Conservation (phyloP, 2,797 vertebrate species). For the Hydrocynus forskahlii region DNA sequence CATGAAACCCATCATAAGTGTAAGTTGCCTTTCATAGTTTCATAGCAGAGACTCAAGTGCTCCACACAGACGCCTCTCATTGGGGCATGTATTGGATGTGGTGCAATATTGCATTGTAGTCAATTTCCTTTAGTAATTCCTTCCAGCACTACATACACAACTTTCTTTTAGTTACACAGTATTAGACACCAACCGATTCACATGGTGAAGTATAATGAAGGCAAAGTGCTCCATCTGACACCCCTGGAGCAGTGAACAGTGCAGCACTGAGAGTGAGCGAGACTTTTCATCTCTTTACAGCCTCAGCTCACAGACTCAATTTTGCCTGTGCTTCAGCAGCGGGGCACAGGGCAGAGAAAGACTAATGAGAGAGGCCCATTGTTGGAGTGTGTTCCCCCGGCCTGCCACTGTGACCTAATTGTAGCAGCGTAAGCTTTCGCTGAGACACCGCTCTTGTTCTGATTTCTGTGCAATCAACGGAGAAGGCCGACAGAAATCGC, state of each 20-base stretch:
- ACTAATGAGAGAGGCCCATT: slow-evolving; percentile 60
- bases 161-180: slow-evolving; percentile 25
- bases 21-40: neutral
- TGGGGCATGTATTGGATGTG: slow-evolving; percentile 7
- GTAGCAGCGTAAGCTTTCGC: slow-evolving; percentile 62
- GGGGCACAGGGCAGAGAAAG: slow-evolving; percentile 63
- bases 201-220: slow-evolving; percentile 50
- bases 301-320: slow-evolving; percentile 54
- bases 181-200: slow-evolving; percentile 34
- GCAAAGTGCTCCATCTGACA: slow-evolving; percentile 58
- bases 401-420: slow-evolving; percentile 64
- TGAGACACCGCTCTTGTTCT: slow-evolving; percentile 58
- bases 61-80: slow-evolving; percentile 1
- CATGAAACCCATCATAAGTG: neutral
- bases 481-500: slow-evolving; percentile 59
- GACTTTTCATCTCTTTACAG: slow-evolving; percentile 56
- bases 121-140: slow-evolving; percentile 39
- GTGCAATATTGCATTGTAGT: slow-evolving; percentile 4
- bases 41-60: slow-evolving; percentile 7
- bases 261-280: slow-evolving; percentile 28
- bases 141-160: slow-evolving; percentile 43
- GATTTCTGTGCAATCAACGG: slow-evolving; percentile 71
- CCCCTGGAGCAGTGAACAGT: slow-evolving; percentile 46
- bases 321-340: slow-evolving; percentile 46
- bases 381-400: slow-evolving; percentile 56